Conservation (phyloP, 2,888 invertebrate species). For the Scaptomyza reducta region DNA sequence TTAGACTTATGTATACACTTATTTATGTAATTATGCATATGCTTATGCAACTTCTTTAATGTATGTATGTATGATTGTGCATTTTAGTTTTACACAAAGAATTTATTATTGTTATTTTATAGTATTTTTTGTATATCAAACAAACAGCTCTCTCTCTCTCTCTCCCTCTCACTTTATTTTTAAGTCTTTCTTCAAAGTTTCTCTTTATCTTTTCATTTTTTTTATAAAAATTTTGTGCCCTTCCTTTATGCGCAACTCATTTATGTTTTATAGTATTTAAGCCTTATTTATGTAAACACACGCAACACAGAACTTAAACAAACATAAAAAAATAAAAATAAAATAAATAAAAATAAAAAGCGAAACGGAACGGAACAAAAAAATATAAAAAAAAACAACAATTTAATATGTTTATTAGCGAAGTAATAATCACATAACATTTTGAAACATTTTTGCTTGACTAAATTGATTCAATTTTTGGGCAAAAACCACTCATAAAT, state of each 20-base stretch:
- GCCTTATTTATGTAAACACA: slow-evolving; percentile 69
- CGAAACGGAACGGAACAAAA: not conserved
- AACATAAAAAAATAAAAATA: slow-evolving; percentile 41
- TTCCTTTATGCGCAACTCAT: slow-evolving; percentile 60
- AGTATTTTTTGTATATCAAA: slow-evolving; percentile 68
- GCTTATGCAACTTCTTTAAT: slow-evolving; percentile 51
- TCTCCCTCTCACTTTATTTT: not conserved
- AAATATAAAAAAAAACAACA: slow-evolving; percentile 48
- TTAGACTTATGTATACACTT: slow-evolving; percentile 70
- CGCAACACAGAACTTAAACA: slow-evolving; percentile 60
- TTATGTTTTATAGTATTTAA: slow-evolving; percentile 77
- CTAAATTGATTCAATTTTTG: slow-evolving; percentile 40
- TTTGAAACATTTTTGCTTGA: slow-evolving; percentile 39
- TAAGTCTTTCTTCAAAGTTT: not conserved
- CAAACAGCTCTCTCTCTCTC: slow-evolving; percentile 40
- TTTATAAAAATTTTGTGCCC: slow-evolving; percentile 46
- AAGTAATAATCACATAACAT: slow-evolving; percentile 69
- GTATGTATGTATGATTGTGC: slow-evolving; percentile 62
- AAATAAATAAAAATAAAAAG: slow-evolving; percentile 8
- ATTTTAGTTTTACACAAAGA: slow-evolving; percentile 68
- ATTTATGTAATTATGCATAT: slow-evolving; percentile 52
- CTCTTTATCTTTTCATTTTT: not conserved
- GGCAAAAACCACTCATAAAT: slow-evolving; percentile 31
- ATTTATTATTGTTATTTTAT: slow-evolving; percentile 69
- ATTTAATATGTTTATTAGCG: slow-evolving; percentile 76